phyloP scores from a whole-genome alignment of 2,797 vertebrate genomes.

The Eulemur mongoz region DNA sequence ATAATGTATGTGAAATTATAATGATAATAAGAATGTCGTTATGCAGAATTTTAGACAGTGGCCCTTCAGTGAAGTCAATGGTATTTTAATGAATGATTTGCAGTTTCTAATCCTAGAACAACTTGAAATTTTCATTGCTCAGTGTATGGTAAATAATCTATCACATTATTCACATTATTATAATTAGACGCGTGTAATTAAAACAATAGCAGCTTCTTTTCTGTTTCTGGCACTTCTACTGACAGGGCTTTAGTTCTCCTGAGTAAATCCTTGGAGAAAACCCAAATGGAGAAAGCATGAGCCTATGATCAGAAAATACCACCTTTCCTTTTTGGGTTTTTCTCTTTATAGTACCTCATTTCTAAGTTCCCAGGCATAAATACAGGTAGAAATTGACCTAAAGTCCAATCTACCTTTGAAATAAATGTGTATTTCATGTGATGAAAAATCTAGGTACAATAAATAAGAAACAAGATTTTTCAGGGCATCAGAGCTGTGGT shows the following conservation, averaged over 20 bases:
- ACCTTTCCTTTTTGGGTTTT: background rate
- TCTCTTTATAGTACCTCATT: background rate
- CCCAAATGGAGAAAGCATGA: background rate
- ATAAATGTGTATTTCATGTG: background rate
- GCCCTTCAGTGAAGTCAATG: constrained; percentile 60
- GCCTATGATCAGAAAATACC: background rate
- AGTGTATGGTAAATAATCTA: constrained; percentile 75
- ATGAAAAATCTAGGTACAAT: background rate
- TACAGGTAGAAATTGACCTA: background rate
- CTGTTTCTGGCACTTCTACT: constrained; percentile 72
- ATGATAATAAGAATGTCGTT: constrained; percentile 54
- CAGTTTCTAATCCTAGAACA: constrained; percentile 71
- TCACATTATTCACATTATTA: constrained; percentile 75
- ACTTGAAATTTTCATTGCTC: constrained; percentile 72
- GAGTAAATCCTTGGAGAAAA: background rate
- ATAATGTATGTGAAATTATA: constrained; percentile 66
- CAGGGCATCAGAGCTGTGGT: background rate
- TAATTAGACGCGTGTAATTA: constrained; percentile 79
- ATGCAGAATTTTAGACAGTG: constrained; percentile 72
- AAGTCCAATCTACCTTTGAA: background rate
- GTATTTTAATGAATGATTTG: constrained; percentile 71
- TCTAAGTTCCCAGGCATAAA: constrained; percentile 11
- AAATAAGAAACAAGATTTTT: constrained; percentile 27
- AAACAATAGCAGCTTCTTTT: constrained; percentile 78
- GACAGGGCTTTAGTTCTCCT: constrained; percentile 16